Evolutionary conservation across 1,140 invertebrate species (phyloP).

Genomic region (Drosophila repleta): DNA sequence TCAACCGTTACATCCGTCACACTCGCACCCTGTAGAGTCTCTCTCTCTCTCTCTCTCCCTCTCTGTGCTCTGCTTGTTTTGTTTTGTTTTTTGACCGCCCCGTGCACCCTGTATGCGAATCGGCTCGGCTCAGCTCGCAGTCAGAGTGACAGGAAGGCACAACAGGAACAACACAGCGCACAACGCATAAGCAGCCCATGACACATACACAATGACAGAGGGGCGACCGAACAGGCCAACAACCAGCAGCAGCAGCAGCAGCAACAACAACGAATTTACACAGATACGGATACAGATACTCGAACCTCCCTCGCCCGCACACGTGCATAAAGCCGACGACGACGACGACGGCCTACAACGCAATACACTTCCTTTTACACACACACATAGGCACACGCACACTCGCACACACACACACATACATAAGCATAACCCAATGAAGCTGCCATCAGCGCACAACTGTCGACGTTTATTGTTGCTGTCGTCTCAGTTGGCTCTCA

Average conservation of each 20-base stretch:
- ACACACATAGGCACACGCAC: slow-evolving; percentile 25
- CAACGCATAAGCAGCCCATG: slow-evolving; percentile 58
- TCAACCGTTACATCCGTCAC: neutral
- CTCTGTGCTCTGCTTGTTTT: neutral
- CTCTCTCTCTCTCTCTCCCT: neutral
- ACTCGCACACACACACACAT: slow-evolving; percentile 15
- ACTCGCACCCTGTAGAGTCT: neutral
- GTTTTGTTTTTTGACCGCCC: neutral
- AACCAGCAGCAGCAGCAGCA: slow-evolving; percentile 34
- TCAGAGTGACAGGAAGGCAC: slow-evolving; percentile 68
- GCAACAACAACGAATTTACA: slow-evolving; percentile 61
- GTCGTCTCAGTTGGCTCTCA: slow-evolving; percentile 38
- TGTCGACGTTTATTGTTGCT: slow-evolving; percentile 51
- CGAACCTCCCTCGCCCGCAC: slow-evolving; percentile 59
- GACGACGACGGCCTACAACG: slow-evolving; percentile 67
- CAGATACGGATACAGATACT: slow-evolving; percentile 78
- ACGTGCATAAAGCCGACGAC: slow-evolving; percentile 52
- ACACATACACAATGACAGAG: slow-evolving; percentile 48
- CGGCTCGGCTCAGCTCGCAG: slow-evolving; percentile 35
- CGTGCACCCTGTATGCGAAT: slow-evolving; percentile 50
- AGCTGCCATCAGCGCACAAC: slow-evolving; percentile 64
- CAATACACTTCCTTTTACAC: slow-evolving; percentile 80
- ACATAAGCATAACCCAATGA: slow-evolving; percentile 70
- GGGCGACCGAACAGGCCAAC: slow-evolving; percentile 30
- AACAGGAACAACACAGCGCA: slow-evolving; percentile 53